Evolutionary conservation across 2,888 invertebrate species (phyloP).

Genomic region (Drosophila cognata): DNA sequence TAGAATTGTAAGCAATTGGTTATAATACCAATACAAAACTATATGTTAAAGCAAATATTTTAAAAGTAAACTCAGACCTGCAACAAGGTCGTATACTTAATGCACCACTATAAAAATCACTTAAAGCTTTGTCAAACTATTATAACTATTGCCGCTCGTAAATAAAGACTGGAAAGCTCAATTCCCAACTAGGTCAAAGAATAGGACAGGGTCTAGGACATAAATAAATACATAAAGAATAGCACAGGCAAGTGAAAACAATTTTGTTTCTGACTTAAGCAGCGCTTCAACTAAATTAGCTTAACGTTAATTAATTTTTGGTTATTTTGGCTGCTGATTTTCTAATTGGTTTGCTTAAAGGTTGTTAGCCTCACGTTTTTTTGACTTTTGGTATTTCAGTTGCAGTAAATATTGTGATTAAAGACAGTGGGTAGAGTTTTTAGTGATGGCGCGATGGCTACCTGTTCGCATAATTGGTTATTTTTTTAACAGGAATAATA

Average conservation of each 20-base stretch:
- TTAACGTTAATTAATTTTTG: constrained; percentile 30
- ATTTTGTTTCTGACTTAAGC: constrained; percentile 19
- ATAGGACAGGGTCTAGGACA: neutral
- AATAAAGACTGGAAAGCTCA: constrained; percentile 14
- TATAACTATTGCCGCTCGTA: constrained; percentile 31
- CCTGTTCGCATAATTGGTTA: constrained; percentile 1
- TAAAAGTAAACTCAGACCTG: constrained; percentile 11
- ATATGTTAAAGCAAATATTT: neutral
- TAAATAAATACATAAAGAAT: neutral
- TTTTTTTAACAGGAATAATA: neutral
- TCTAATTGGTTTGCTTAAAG: constrained; percentile 16
- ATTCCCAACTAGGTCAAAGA: neutral
- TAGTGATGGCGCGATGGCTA: neutral
- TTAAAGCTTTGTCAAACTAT: constrained; percentile 15
- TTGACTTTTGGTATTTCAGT: constrained; percentile 3
- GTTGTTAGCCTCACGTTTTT: constrained; percentile 11
- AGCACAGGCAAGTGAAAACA: constrained; percentile 17
- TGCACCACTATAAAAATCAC: neutral
- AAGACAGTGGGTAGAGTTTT: neutral
- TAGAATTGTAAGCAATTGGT: neutral
- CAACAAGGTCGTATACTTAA: constrained; percentile 47
- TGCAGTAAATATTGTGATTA: constrained; percentile 2
- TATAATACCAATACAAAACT: neutral
- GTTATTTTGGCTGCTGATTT: constrained; percentile 3
- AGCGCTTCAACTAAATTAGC: constrained; percentile 22